A percentile compares a stretch with the other conserved stretches of the same genome.
Conservation (phyloP, 2,113 vertebrate genomes). For the Equus quagga region DNA sequence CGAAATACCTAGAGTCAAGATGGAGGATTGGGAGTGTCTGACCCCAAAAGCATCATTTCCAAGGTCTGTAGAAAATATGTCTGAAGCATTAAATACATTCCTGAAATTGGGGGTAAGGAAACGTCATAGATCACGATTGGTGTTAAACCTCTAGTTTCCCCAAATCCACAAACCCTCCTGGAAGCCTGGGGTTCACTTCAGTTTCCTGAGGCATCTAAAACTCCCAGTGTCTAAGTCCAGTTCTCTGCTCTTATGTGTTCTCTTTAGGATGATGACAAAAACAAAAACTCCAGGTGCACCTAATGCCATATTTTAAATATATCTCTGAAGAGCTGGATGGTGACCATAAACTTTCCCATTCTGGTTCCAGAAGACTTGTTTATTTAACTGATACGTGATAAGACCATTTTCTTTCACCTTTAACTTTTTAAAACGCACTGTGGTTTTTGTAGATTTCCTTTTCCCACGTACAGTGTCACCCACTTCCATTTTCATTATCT, state of each 20-base stretch:
- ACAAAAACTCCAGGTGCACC: background rate
- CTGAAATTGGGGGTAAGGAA: background rate
- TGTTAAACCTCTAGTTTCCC: background rate
- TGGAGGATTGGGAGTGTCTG: too few relatives aligned
- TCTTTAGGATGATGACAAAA: background rate
- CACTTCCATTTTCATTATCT: constrained; percentile 56
- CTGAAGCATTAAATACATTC: background rate
- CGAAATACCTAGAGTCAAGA: background rate
- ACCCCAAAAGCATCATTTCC: background rate
- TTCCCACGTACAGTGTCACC: constrained; percentile 41
- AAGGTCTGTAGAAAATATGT: background rate
- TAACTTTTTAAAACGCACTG: constrained; percentile 70
- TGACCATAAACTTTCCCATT: background rate
- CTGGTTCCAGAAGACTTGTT: constrained; percentile 53
- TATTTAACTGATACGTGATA: constrained; percentile 71
- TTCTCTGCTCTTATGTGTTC: background rate
- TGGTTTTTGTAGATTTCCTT: constrained; percentile 74
- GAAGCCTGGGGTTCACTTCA: background rate
- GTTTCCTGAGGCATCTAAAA: background rate
- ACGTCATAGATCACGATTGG: background rate
- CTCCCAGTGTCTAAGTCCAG: background rate
- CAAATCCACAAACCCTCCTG: background rate
- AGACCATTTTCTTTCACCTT: constrained; percentile 71
- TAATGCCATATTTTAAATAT: background rate
- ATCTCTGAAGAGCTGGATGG: constrained; percentile 11